Evolutionary conservation across 2,797 vertebrate genomes (phyloP).

Genomic region (Naso thynnoides): DNA sequence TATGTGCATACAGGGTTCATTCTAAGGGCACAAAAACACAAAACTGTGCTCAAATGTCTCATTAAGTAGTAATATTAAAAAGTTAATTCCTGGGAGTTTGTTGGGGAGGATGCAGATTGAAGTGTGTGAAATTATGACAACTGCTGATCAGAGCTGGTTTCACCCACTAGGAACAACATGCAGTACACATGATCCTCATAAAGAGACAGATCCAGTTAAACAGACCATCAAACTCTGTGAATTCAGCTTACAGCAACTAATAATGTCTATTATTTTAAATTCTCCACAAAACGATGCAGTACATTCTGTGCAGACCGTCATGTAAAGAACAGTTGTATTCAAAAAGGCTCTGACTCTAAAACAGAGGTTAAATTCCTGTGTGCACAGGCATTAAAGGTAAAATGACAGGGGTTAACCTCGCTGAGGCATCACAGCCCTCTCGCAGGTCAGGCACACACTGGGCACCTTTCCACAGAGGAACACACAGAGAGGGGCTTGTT

Average conservation of each 20-base stretch:
- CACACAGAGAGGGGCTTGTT: slow-evolving; percentile 80
- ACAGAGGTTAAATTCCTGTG: slow-evolving; percentile 62
- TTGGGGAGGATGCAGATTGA: not conserved
- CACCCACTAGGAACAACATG: slow-evolving; percentile 6
- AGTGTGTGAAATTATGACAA: not conserved
- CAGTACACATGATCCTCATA: slow-evolving; percentile 13
- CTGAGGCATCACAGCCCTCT: slow-evolving; percentile 54
- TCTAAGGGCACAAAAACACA: no score
- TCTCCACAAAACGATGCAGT: not conserved
- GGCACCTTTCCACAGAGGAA: slow-evolving; percentile 59
- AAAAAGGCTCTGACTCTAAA: slow-evolving; percentile 21
- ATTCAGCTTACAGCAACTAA: not conserved
- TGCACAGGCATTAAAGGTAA: slow-evolving; percentile 60
- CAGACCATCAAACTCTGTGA: not conserved
- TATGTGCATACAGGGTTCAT: no score
- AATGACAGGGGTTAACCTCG: slow-evolving; percentile 70
- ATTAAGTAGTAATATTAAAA: slow-evolving; percentile 3
- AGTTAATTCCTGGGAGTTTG: no score
- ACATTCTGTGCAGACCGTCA: slow-evolving; percentile 5
- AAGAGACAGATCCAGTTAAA: not conserved
- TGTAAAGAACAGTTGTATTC: not conserved
- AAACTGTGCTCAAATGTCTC: not conserved
- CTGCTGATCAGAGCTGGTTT: slow-evolving; percentile 12
- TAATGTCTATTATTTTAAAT: not conserved
- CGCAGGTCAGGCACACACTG: slow-evolving; percentile 69